Evolutionary conservation across 2,888 invertebrate species (phyloP).

Genomic region (Sarcophaga rosellei): DNA sequence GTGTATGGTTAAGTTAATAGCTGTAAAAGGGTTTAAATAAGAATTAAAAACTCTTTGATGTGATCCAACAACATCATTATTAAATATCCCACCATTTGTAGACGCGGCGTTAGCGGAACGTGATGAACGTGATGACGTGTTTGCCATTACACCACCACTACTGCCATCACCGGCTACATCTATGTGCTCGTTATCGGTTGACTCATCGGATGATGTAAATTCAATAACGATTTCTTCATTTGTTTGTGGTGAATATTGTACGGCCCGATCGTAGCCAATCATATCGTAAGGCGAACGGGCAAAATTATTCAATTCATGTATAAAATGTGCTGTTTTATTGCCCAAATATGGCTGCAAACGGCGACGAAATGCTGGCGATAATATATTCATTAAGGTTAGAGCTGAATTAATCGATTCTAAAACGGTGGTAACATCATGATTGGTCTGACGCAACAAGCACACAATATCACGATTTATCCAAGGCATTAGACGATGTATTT

Average conservation of each 20-base stretch:
- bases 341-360: constrained; percentile 87
- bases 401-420: constrained; percentile 87
- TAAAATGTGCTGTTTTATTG: constrained; percentile 90
- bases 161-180: constrained; percentile 61
- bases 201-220: constrained; percentile 74
- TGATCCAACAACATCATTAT: constrained; percentile 61
- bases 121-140: constrained; percentile 47
- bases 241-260: constrained; percentile 84
- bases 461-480: constrained; percentile 94
- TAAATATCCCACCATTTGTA: constrained; percentile 65
- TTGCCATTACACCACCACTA: not conserved
- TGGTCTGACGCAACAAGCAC: constrained; percentile 84
- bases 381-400: constrained; percentile 85
- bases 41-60: constrained; percentile 63
- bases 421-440: constrained; percentile 86
- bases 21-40: constrained; percentile 71
- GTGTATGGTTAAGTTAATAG: constrained; percentile 79
- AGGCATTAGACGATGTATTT: constrained; percentile 90
- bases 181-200: constrained; percentile 72
- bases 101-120: constrained; percentile 50
- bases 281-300: constrained; percentile 94
- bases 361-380: constrained; percentile 85
- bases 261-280: constrained; percentile 89
- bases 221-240: constrained; percentile 78
- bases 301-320: constrained; percentile 93